Conservation (phyloP, 2,888 invertebrate genomes). For the Plemyria rubiginata region DNA sequence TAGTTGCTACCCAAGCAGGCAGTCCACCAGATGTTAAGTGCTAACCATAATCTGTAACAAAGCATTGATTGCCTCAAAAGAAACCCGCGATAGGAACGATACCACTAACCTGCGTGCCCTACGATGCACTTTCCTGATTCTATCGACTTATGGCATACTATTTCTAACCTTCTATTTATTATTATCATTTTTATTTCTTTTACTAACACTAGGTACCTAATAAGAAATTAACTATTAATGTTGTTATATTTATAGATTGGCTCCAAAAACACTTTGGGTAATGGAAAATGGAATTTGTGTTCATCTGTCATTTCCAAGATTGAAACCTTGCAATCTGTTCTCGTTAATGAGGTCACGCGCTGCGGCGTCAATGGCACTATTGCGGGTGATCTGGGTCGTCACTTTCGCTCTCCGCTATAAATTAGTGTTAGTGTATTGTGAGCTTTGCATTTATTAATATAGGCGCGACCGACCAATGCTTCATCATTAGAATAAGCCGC, state of each 20-base stretch:
- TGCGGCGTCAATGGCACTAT: slow-evolving; percentile 29
- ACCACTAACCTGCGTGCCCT: too few relatives aligned
- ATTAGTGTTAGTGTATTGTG: slow-evolving; percentile 17
- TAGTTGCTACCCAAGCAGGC: too few relatives aligned
- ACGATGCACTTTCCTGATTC: too few relatives aligned
- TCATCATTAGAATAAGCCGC: background rate
- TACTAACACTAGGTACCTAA: too few relatives aligned
- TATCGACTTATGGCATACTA: too few relatives aligned
- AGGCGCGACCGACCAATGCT: background rate
- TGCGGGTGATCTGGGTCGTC: slow-evolving; percentile 32
- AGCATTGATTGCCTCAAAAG: too few relatives aligned
- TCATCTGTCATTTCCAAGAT: slow-evolving; percentile 15
- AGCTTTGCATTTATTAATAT: slow-evolving; percentile 1
- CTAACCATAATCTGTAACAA: too few relatives aligned
- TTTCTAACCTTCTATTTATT: too few relatives aligned
- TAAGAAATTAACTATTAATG: too few relatives aligned
- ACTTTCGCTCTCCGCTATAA: slow-evolving; percentile 20
- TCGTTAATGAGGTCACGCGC: slow-evolving; percentile 30
- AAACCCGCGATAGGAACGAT: too few relatives aligned
- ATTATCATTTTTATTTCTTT: too few relatives aligned
- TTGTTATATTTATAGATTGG: background rate
- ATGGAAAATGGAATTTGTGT: background rate
- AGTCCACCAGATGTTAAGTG: too few relatives aligned
- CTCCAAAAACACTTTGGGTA: background rate
- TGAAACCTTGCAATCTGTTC: slow-evolving; percentile 21